Percentiles rank a stretch among this genome's conserved stretches.
Conservation (phyloP, 2,797 vertebrate species). For the Molossus molossus region DNA sequence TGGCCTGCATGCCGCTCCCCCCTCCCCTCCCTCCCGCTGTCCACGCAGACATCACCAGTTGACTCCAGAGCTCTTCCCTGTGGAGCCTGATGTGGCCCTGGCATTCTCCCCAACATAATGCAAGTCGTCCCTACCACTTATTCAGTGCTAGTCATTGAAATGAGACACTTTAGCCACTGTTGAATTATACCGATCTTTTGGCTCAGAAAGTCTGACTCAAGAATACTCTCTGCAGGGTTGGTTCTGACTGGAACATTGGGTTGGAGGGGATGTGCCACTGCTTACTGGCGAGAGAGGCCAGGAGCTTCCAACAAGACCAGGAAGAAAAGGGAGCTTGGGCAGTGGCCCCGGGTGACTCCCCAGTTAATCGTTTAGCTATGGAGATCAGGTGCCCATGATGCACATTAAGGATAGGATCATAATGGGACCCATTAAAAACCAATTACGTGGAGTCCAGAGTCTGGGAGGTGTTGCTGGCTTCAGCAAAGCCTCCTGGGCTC, state of each 20-base stretch:
- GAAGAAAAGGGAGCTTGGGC: slow-evolving; percentile 67
- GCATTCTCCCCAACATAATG: background rate
- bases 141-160: background rate
- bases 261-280: background rate
- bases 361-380: slow-evolving; percentile 63
- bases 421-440: slow-evolving; percentile 80
- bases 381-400: slow-evolving; percentile 59
- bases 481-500: slow-evolving; percentile 41
- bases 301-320: slow-evolving; percentile 33
- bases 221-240: background rate
- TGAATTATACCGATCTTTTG: slow-evolving; percentile 23
- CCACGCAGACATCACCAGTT: background rate
- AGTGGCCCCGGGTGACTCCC: slow-evolving; percentile 48
- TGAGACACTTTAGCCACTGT: background rate
- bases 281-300: background rate
- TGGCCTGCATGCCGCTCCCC: background rate
- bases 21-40: background rate
- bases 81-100: background rate
- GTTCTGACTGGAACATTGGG: background rate
- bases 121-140: background rate
- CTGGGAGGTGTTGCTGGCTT: slow-evolving; percentile 31
- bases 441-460: slow-evolving; percentile 64
- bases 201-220: background rate
- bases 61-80: background rate
- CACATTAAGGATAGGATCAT: slow-evolving; percentile 29